Percentiles rank a stretch among this genome's conserved stretches.
These are phyloP conservation scores for Onychomys arenicola DNA, from an alignment of 2,797 vertebrate genomes.

Conservation along the genomic window DNA sequence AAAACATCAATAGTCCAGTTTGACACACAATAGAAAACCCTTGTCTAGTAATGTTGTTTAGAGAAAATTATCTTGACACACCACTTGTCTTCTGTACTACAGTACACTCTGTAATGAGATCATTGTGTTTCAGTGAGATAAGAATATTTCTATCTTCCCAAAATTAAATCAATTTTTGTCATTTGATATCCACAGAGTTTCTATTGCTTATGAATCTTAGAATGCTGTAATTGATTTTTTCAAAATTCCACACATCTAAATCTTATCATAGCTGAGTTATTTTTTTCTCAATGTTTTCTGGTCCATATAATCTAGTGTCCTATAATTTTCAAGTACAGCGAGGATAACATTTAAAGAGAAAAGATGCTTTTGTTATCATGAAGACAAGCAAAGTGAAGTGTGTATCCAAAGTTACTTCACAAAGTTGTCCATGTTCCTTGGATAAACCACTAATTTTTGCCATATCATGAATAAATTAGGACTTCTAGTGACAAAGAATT, in stretches of 20 bases:
- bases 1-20: constrained; percentile 25
- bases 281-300: not conserved
- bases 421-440: not conserved
- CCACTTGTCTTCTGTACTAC: constrained; percentile 18
- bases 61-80: constrained; percentile 40
- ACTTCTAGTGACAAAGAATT: not conserved
- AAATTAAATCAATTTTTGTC: constrained; percentile 63
- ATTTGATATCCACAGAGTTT: constrained; percentile 46
- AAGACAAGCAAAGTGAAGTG: not conserved
- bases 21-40: not conserved
- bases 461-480: not conserved
- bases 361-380: not conserved
- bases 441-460: not conserved
- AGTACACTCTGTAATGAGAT: constrained; percentile 33
- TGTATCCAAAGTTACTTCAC: not conserved
- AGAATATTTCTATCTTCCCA: constrained; percentile 22
- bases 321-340: not conserved
- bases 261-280: not conserved
- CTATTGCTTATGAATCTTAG: constrained; percentile 39
- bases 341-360: not conserved
- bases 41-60: constrained; percentile 44
- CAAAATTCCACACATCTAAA: constrained; percentile 52
- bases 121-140: constrained; percentile 25
- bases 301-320: not conserved
- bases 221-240: constrained; percentile 66